phyloP scores from a whole-genome alignment of 2,888 invertebrate genomes.

The Eristalinus sepulchralis region DNA sequence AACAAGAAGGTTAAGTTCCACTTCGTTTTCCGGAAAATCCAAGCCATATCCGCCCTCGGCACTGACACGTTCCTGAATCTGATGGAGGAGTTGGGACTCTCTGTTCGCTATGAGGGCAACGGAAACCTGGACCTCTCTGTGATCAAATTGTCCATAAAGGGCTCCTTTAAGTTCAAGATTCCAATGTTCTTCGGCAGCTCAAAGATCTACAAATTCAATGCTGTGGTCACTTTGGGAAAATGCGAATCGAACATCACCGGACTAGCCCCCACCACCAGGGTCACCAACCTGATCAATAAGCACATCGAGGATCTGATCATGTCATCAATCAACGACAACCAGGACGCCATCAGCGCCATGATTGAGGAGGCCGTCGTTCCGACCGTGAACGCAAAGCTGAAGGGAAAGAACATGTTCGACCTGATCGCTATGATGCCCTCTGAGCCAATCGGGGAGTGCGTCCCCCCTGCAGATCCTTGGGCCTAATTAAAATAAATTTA shows the following conservation, averaged over 20 bases:
- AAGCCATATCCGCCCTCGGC: conserved; percentile 48
- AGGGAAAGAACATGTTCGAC: conserved; percentile 74
- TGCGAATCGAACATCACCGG: conserved; percentile 76
- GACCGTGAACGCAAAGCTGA: conserved; percentile 74
- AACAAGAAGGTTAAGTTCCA: conserved; percentile 66
- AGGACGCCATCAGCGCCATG: conserved; percentile 73
- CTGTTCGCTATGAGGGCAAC: conserved; percentile 76
- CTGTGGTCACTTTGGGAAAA: conserved; percentile 74
- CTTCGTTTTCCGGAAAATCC: conserved; percentile 60
- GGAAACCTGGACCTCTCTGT: conserved; percentile 76
- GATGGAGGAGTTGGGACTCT: conserved; percentile 69
- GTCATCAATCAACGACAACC: conserved; percentile 74
- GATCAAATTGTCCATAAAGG: conserved; percentile 75
- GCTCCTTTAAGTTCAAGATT: conserved; percentile 75
- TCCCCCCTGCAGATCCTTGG: conserved; percentile 77
- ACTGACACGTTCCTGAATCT: conserved; percentile 27
- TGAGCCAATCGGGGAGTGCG: conserved; percentile 71
- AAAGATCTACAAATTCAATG: conserved; percentile 76
- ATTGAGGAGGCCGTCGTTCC: conserved; percentile 76
- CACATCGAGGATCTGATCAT: conserved; percentile 75
- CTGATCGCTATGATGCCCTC: conserved; percentile 50
- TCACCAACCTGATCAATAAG: conserved; percentile 74
- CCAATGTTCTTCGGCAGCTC: conserved; percentile 78
- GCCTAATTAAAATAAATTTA: conserved; percentile 68
- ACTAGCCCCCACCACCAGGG: conserved; percentile 74